Evolutionary conservation across 2,888 invertebrate species (phyloP).

Genomic region (Drosophila tripunctata): DNA sequence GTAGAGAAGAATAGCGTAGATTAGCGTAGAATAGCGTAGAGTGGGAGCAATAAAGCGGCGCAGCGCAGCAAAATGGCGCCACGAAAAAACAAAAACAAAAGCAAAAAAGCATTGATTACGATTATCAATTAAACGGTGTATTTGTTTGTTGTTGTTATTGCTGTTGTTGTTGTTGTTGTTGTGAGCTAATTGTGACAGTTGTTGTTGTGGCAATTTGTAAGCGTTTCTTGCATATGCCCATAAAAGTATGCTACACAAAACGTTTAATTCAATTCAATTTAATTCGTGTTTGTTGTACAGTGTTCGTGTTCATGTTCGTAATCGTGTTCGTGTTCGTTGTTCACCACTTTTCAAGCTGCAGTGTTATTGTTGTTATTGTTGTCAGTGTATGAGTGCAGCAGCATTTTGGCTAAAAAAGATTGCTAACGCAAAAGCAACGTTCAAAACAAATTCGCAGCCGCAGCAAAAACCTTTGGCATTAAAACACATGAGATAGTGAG

Average conservation of each 20-base stretch:
- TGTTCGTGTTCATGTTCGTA: constrained; percentile 72
- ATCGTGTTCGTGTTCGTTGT: constrained; percentile 66
- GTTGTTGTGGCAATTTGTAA: constrained; percentile 24
- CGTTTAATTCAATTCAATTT: constrained; percentile 15
- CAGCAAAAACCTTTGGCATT: constrained; percentile 33
- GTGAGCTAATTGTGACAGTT: not conserved
- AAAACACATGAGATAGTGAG: constrained; percentile 13
- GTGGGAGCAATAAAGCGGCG: constrained; percentile 65
- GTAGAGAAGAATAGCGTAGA: constrained; percentile 23
- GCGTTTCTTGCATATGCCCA: constrained; percentile 57
- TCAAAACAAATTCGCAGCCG: constrained; percentile 33
- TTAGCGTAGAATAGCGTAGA: constrained; percentile 36
- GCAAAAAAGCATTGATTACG: constrained; percentile 76
- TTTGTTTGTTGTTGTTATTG: constrained; percentile 16
- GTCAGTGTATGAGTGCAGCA: constrained; percentile 30
- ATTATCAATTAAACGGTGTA: constrained; percentile 66
- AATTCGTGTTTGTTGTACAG: constrained; percentile 65
- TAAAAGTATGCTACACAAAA: constrained; percentile 71
- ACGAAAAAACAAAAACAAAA: constrained; percentile 66
- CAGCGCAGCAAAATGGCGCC: constrained; percentile 48
- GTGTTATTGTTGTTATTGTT: constrained; percentile 29
- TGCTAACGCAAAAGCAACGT: constrained; percentile 49
- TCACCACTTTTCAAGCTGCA: constrained; percentile 43
- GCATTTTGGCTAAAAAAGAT: constrained; percentile 32
- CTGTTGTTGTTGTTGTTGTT: constrained; percentile 17